Evolutionary conservation across 1,140 invertebrate species (phyloP), one percentile per base, ranked within the genome.

Genomic region (Bombus sibiricus): DNA sequence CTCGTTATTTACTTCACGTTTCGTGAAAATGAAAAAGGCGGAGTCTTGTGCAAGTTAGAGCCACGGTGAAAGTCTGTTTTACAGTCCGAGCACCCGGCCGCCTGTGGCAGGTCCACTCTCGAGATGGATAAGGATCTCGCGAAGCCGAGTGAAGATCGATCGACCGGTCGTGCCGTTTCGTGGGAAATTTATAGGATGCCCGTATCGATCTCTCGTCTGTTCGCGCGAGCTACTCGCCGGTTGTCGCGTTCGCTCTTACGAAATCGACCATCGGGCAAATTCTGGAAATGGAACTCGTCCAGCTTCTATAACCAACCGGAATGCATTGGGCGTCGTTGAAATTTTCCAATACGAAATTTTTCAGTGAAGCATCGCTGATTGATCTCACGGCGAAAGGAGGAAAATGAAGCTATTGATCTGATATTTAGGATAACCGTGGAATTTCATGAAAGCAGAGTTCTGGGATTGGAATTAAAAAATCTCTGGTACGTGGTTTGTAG

Each of bases 1-100:
- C 89, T 86, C 83, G 85, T 91, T 92, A 92, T 92, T 92, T 91
- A 88, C 89, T 74, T 81, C 88, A 87, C 90, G 83, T 92, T 91
- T 90, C 80, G 89, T 71, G 89, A 90, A 90, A 90, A 90, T 90
- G 86, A 88, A 85, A 83, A 87, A 82, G 87, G 88, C 76, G 86
- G 86, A 79, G 83, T 91, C 90, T 91, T 92, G 90, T 88, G 90
- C 86, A 92, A 92, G 88, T 86, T 77, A 34, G 37, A 64, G 86
- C 76, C 79, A 75, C 77, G 88, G 90, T 91, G 90, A 91, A 91
- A 91, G 90, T 91, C 86, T 59, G 80, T 59, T 78, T 81, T 83
- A 77, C 86, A 53, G 85, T 79, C 82, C 32, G 79, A 25, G 66
- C 81, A 32, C 43, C 39, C 73, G 84, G 86, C 62, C 81, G 71